A percentile compares a stretch with the other conserved stretches of the same genome.
Conservation (phyloP, 2,113 vertebrate species). For the Corvus hawaiiensis region DNA sequence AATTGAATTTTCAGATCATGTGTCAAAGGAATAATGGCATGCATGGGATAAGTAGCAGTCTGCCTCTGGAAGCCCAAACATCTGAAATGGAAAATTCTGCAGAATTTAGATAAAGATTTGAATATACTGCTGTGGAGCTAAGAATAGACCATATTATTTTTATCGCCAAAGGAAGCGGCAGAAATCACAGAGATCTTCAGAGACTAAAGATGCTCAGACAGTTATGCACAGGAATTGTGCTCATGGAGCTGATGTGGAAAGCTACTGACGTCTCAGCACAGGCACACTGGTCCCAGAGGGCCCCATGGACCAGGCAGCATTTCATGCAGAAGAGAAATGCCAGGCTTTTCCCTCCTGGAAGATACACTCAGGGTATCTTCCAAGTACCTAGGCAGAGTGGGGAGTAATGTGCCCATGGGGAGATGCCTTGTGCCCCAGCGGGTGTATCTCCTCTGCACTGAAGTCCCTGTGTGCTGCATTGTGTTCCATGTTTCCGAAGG, state of each 20-base stretch:
- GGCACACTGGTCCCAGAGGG: not conserved
- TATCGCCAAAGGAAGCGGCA: constrained; percentile 12
- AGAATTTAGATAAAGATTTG: constrained; percentile 40
- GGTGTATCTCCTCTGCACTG: rapidly evolving
- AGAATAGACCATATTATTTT: constrained; percentile 71
- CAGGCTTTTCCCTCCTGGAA: not conserved
- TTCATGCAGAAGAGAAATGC: not conserved
- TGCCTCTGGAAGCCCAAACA: constrained; percentile 55
- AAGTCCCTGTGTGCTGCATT: not conserved
- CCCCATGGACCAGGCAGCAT: not conserved
- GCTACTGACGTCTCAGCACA: not conserved
- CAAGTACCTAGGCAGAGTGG: not conserved
- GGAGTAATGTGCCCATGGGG: not conserved
- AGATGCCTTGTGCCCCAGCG: not conserved
- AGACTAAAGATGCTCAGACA: not conserved
- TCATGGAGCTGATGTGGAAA: not conserved
- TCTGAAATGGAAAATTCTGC: constrained; percentile 42
- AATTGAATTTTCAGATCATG: constrained; percentile 69
- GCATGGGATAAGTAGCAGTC: constrained; percentile 42
- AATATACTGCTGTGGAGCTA: constrained; percentile 28
- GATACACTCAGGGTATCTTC: not conserved
- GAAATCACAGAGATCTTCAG: constrained; percentile 14
- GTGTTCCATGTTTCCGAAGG: not conserved
- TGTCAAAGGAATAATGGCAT: constrained; percentile 55
- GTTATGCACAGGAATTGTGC: not conserved